Conservation (phyloP, 2,888 invertebrate species). For the Limenitis camilla region DNA sequence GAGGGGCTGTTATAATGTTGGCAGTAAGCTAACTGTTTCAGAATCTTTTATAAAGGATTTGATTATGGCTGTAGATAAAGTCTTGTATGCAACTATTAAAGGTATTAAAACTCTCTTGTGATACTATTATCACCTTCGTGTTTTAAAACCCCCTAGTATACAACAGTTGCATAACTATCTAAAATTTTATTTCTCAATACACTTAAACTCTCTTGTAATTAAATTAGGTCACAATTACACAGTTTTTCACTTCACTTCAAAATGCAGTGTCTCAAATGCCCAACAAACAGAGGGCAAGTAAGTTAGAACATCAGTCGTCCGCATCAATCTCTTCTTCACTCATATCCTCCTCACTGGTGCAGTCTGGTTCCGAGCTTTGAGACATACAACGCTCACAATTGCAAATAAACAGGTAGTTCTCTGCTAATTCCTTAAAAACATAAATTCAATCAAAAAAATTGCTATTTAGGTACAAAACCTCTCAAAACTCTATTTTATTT, state of each 20-base stretch:
- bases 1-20: too few species aligned
- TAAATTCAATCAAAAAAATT: neutral
- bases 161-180: too few species aligned
- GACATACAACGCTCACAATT: slow-evolving; percentile 84
- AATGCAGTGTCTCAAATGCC: slow-evolving; percentile 43
- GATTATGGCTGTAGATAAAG: too few species aligned
- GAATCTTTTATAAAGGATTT: too few species aligned
- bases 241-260: slow-evolving; percentile 5
- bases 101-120: too few species aligned
- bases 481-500: too few species aligned
- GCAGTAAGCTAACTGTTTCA: too few species aligned
- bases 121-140: too few species aligned
- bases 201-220: too few species aligned
- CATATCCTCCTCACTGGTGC: slow-evolving; percentile 88
- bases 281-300: slow-evolving; percentile 64
- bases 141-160: too few species aligned
- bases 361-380: slow-evolving; percentile 84
- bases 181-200: neutral
- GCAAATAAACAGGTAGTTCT: slow-evolving; percentile 88
- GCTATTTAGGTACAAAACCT: neutral
- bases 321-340: slow-evolving; percentile 66
- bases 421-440: slow-evolving; percentile 68
- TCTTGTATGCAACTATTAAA: too few species aligned
- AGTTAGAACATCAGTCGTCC: slow-evolving; percentile 70
- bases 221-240: too few species aligned